Evolutionary conservation across 1,140 invertebrate genomes (phyloP), one percentile per base, ranked within the genome.

Genomic region (Megalopta genalis): DNA sequence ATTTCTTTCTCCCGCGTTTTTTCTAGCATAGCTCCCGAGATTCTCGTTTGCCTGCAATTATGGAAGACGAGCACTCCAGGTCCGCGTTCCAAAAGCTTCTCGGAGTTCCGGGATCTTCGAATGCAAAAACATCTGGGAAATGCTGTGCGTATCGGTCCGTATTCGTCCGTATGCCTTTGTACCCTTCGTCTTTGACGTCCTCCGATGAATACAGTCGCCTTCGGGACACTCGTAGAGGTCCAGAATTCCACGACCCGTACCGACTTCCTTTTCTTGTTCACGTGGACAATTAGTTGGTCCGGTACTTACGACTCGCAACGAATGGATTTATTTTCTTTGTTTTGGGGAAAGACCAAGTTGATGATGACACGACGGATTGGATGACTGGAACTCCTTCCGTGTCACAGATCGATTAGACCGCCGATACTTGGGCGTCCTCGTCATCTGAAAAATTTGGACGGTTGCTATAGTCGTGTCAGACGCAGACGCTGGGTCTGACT

Each of bases 371-470:
- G 14, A 14, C 25, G 71, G 52, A 27, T 63, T 69, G 52, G 63
- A 62, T 57, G 70, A 67, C 57, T 72, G 65, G 67, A 65, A 78
- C 80, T 76, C 78, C 81, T 62, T n/a, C 66, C 39, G 70, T 70
- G 37, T 77, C 57, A 25, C 81, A 77, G 79, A 64, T n/a, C 78
- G 62, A 82, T 93, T 92, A 94, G 79, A 95, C 94, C 59, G 94
- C 94, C 52, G 94, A 95, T 66, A 95, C 95, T 91, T 95, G 95
- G 73, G 95, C 94, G 85, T 95, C 94, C 81, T 95, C 95, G 84
- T 95, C 95, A 93, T 95, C 94, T 95, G 92, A 86, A 93, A 93
- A 90, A 88, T 65, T 64, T 59, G 18, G 67, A 78, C 46, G 46
- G n/a, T 37, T n/a, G 2, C 23, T 59, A 75, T 39, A 84, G n/a